Conservation (phyloP, 2,797 vertebrate species). For the Cygnus olor region DNA sequence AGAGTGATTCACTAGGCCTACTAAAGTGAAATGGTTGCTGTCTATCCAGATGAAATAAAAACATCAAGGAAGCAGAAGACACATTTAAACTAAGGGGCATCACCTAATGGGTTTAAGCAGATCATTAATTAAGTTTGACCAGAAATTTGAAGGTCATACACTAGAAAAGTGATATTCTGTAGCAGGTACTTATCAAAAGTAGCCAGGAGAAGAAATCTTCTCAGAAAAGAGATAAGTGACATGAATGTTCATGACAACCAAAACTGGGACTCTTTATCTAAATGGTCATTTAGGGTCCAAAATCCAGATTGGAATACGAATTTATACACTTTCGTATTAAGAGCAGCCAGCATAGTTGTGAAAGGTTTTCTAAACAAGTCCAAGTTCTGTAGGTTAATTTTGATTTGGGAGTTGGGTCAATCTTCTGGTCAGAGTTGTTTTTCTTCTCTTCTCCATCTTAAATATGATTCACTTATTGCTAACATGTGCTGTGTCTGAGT, state of each 20-base stretch:
- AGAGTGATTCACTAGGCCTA: not conserved
- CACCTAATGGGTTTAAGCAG: not conserved
- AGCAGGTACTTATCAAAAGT: not conserved
- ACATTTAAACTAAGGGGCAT: not conserved
- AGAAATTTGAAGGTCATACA: not conserved
- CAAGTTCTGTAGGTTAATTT: conserved; percentile 32
- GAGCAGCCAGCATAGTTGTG: not conserved
- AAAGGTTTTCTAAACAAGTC: not conserved
- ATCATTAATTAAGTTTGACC: not conserved
- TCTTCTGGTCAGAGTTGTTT: conserved; percentile 47
- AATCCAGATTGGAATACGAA: not conserved
- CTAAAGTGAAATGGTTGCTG: not conserved
- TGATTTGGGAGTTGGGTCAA: conserved; percentile 9
- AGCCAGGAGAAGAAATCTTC: not conserved
- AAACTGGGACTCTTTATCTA: not conserved
- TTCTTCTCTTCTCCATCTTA: conserved; percentile 50
- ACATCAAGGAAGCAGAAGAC: not conserved
- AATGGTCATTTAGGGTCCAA: not conserved
- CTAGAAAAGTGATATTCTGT: not conserved
- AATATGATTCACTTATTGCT: conserved; percentile 64
- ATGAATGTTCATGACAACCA: not conserved
- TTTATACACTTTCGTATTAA: not conserved
- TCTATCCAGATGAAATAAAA: not conserved
- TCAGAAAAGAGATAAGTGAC: not conserved
- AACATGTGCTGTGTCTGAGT: conserved; percentile 58